Base-by-base conservation (phyloP, 2,797 vertebrate genomes). In the Phalloptychus januarius region DNA sequence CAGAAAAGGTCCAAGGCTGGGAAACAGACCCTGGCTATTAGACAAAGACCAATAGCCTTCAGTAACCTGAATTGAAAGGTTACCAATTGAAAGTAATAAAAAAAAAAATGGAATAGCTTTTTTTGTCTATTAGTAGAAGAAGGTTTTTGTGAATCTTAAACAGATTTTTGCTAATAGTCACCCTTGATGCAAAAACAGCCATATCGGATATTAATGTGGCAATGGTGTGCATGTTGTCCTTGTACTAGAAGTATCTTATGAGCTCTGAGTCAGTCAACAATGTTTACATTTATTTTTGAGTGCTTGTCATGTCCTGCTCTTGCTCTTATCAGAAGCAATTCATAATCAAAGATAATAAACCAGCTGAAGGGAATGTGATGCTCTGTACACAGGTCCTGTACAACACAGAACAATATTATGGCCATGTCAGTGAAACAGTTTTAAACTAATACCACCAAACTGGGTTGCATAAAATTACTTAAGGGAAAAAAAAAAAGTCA, bases 401-500 rank as follows among this genome's bases (percentile, higher is more conserved):
- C 54, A 79, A 85, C 31, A 40, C 13, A 42, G 38, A 28, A 72
- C 10, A 50, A 75, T 71, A 79, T 81, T 54, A 74, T 63, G 13
- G 46, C 74, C 13, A 6, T 61, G 54, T 36, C 1, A 12, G 25
- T 48, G 38, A 75, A 78, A 20, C 11, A 61, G 31, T 81, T 78
- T 65, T 13, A 71, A 69, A 72, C 79, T 31, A 74, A 74, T 71
- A 20, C 42, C 33, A 58, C n/a, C 36, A 67, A 6, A 77, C 48
- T 69, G 28, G 15, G 81, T 67, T 74, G 67, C 33, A 46, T 67
- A 33, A 73, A 58, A 61, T 58, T 72, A 81, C 73, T 74, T 20
- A 79, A 85, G 40, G 56, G 38, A 8, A 73, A 76, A 82, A 87
- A 74, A 56, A 83, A 52, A 2, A 7, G 78, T 28, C 72, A 73